Evolutionary conservation across 2,797 vertebrate genomes (phyloP).

Genomic region (Odontamblyopus rebecca): DNA sequence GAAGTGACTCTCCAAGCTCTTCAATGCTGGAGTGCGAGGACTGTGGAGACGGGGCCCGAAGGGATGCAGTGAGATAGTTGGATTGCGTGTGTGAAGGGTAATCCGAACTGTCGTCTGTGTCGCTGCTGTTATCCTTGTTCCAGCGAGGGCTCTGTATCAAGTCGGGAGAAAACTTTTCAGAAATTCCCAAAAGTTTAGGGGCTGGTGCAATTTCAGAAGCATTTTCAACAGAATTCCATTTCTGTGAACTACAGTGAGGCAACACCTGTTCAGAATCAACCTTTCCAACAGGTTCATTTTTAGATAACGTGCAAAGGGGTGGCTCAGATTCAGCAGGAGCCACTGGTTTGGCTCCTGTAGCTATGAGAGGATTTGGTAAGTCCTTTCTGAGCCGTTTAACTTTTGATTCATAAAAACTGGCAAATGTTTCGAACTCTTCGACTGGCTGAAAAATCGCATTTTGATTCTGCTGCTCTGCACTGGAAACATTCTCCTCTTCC

Average conservation of each 20-base stretch:
- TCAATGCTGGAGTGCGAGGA: neutral
- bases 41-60: neutral
- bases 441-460: neutral
- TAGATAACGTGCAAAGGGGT: neutral
- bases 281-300: neutral
- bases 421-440: constrained; percentile 23
- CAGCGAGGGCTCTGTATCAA: neutral
- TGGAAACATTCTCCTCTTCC: neutral
- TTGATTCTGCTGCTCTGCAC: neutral
- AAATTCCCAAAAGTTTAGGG: no score
- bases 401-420: constrained; percentile 9
- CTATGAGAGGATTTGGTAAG: no score
- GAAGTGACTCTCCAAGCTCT: neutral
- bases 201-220: neutral
- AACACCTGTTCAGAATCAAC: neutral
- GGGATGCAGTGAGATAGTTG: constrained; percentile 31
- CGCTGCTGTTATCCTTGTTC: constrained; percentile 30
- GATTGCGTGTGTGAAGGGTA: constrained; percentile 21
- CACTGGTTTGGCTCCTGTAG: no score
- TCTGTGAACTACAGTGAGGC: neutral
- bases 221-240: neutral
- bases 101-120: constrained; percentile 50
- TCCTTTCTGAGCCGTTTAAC: neutral
- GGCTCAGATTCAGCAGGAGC: neutral
- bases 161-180: neutral